phyloP scores from a whole-genome alignment of 2,113 vertebrate genomes.

The Nestor notabilis region DNA sequence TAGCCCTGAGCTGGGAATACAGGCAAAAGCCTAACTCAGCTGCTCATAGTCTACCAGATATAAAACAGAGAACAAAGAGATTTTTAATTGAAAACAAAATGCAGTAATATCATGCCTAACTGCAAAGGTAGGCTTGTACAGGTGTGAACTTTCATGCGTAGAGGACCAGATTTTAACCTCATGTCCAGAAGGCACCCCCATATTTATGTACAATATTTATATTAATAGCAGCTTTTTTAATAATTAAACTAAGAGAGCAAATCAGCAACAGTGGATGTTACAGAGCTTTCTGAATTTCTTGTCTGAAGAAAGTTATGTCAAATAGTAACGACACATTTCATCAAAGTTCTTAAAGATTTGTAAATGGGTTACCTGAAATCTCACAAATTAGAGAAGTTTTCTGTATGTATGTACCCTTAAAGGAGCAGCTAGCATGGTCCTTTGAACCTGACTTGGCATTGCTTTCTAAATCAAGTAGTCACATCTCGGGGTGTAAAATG shows the following conservation, averaged over 20 bases:
- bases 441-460: not conserved
- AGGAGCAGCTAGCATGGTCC: not conserved
- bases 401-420: not conserved
- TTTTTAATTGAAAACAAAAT: not conserved
- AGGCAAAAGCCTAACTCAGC: not conserved
- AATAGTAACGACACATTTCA: not conserved
- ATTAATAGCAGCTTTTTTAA: not conserved
- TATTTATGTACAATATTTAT: conserved; percentile 70
- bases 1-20: not conserved
- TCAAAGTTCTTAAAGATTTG: not conserved
- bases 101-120: not conserved
- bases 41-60: not conserved
- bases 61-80: not conserved
- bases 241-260: not conserved
- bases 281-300: not conserved
- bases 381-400: not conserved
- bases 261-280: not conserved
- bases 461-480: not conserved
- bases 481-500: not conserved
- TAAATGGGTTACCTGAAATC: not conserved
- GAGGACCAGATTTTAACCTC: not conserved
- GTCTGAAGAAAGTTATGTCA: not conserved
- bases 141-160: not conserved
- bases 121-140: not conserved
- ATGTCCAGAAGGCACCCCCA: not conserved